Evolutionary conservation across 2,888 invertebrate genomes (phyloP).

Genomic region (Galeopsomyia nigrocyanea): DNA sequence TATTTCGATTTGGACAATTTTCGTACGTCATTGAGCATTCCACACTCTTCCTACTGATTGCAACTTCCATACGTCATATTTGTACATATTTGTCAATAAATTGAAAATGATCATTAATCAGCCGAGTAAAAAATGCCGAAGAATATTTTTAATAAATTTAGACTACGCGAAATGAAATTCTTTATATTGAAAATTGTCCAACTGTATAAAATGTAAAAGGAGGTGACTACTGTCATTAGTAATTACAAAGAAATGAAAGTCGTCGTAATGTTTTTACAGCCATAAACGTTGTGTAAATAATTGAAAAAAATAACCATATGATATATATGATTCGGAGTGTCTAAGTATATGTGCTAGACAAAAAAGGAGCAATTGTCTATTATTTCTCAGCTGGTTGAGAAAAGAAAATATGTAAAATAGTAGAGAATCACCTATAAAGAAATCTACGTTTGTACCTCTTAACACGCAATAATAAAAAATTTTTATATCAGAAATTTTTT

Average conservation of each 20-base stretch:
- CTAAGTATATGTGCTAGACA: conserved; percentile 1
- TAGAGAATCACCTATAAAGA: conserved; percentile 13
- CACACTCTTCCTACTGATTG: conserved; percentile 29
- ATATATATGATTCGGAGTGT: conserved; percentile 15
- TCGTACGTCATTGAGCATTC: conserved; percentile 29
- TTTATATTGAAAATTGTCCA: neutral
- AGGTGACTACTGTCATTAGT: conserved; percentile 12
- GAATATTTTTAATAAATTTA: neutral
- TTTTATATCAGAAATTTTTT: conserved; percentile 35
- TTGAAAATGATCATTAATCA: neutral
- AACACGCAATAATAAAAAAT: conserved; percentile 42
- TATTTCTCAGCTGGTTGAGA: conserved; percentile 44
- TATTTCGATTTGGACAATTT: conserved; percentile 10
- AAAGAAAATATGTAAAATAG: conserved; percentile 25
- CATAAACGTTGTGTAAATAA: conserved; percentile 38
- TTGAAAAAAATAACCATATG: conserved; percentile 16
- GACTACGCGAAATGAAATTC: conserved; percentile 5
- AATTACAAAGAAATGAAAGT: conserved; percentile 23
- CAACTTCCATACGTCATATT: conserved; percentile 22
- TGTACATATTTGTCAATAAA: neutral
- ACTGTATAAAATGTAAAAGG: conserved; percentile 13
- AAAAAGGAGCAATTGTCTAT: neutral
- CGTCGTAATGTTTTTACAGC: conserved; percentile 16
- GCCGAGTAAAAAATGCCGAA: neutral
- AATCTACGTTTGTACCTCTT: conserved; percentile 40